phyloP scores from a whole-genome alignment of 1,140 invertebrate genomes.

The Gerris buenoi region DNA sequence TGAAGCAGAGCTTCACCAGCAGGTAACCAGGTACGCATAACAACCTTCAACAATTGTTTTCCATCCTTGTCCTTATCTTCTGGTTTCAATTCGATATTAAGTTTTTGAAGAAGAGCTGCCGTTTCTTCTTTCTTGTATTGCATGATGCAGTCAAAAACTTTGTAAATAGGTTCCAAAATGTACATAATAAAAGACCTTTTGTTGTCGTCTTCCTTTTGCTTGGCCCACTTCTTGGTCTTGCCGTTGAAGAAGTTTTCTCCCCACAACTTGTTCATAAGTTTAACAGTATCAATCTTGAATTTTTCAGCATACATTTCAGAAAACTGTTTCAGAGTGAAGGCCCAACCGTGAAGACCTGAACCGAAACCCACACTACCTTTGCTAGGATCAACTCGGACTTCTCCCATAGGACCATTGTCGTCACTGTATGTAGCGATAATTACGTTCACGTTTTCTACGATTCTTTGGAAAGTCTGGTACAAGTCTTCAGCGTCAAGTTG shows the following conservation, averaged over 20 bases:
- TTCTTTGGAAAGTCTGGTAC: constrained; percentile 98
- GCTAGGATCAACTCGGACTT: constrained; percentile 90
- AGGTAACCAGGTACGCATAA: constrained; percentile 98
- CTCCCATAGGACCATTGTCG: constrained; percentile 95
- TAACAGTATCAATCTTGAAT: constrained; percentile 93
- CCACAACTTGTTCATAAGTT: constrained; percentile 92
- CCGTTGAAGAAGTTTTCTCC: constrained; percentile 98
- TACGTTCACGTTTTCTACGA: constrained; percentile 99
- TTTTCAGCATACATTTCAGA: constrained; percentile 97
- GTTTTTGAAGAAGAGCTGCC: constrained; percentile 66
- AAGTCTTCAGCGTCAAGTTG: constrained; percentile 92
- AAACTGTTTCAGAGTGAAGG: constrained; percentile 98
- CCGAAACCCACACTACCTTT: constrained; percentile 99
- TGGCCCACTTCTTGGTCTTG: constrained; percentile 95
- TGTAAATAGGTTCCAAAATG: constrained; percentile 96
- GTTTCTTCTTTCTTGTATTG: constrained; percentile 95
- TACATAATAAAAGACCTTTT: constrained; percentile 98
- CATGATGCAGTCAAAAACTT: constrained; percentile 96
- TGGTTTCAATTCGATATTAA: constrained; percentile 78
- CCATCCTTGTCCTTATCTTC: constrained; percentile 96
- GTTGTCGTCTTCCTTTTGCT: constrained; percentile 74
- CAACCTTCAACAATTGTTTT: constrained; percentile 79
- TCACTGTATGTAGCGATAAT: constrained; percentile 99
- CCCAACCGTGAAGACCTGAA: constrained; percentile 98
- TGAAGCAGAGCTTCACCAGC: constrained; percentile 98